Base-by-base conservation (phyloP, 2,113 vertebrate genomes). In the Anolis carolinensis region DNA sequence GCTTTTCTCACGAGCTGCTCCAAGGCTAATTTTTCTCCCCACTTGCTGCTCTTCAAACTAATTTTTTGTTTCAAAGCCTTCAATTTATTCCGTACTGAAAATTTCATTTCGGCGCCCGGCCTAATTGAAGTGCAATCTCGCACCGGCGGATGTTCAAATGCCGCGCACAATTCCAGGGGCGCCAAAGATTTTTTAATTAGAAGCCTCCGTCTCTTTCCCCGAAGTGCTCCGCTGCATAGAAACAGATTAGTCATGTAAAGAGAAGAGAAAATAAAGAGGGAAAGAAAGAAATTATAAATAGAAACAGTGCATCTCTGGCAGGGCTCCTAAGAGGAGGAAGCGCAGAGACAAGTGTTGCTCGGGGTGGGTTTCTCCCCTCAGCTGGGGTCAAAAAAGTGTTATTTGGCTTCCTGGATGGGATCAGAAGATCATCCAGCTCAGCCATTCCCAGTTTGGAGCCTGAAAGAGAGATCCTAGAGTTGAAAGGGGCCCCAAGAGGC, bases 231-330 rank as follows among this genome's bases (percentile, higher is more conserved):
- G 55, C 71, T 39, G 32, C 71, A 30, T 30, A 21, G 70, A 63
- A 44, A 55, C 71, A 83, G 82, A 83, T 74, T 75, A 75, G 82
- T 63, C 82, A 74, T 21, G 52, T 74, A 70, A 52, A 82, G n/a
- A 39, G 32, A 32, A 68, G 23, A 68, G 65, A 34, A 18, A 67
- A 23, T 13, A 32, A 65, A 50, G 48, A 8, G 10, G 30, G 65
- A 52, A 30, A 67, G 34, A 25, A 32, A 78, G 48, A 59, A 5
- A 36, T 59, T 63, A 63, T 62, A 75, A 75, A 83, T 83, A 75
- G 55, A 62, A 65, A 50, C 36, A 44, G 27, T 5, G 50, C 36
- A n/a, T 63, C 39, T 30, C 48, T 71, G 1, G 4, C 5, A 30
- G 4, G 2, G 27, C 59, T 82, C 71, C 72, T 1, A 30, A 50